Evolutionary conservation across 2,113 vertebrate species (phyloP).

Genomic region (Paralichthys olivaceus): DNA sequence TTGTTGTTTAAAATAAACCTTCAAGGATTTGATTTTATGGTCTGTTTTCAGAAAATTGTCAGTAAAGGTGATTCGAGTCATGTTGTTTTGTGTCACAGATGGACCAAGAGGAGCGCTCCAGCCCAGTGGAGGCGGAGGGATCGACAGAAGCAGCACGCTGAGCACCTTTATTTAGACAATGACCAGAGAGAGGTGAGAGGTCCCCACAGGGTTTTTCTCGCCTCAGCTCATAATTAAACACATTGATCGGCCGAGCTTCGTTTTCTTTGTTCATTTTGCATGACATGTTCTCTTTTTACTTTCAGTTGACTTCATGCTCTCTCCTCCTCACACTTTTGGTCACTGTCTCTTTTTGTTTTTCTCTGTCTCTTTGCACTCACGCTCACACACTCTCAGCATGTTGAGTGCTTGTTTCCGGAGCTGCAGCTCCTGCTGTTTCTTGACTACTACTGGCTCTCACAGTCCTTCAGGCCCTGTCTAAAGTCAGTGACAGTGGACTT

Average conservation of each 20-base stretch:
- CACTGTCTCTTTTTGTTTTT: constrained; percentile 53
- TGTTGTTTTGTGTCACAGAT: constrained; percentile 80
- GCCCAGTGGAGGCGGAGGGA: constrained; percentile 97
- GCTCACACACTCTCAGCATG: constrained; percentile 82
- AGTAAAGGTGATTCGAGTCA: not conserved
- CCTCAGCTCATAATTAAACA: constrained; percentile 20
- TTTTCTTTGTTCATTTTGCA: constrained; percentile 47
- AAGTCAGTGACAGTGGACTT: constrained; percentile 89
- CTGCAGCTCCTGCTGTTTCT: constrained; percentile 90
- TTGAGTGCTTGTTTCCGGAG: constrained; percentile 87
- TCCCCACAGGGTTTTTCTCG: not conserved
- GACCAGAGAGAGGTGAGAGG: constrained; percentile 95
- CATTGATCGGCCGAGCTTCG: constrained; percentile 9
- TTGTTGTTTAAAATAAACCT: not conserved
- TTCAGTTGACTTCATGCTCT: constrained; percentile 33
- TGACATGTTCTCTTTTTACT: constrained; percentile 48
- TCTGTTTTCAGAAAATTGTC: not conserved
- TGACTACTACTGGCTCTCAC: constrained; percentile 90
- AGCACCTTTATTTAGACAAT: constrained; percentile 96
- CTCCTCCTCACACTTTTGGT: constrained; percentile 35
- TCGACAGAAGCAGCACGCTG: constrained; percentile 95
- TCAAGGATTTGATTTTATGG: not conserved
- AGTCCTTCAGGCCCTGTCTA: constrained; percentile 88
- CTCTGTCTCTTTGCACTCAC: constrained; percentile 60
- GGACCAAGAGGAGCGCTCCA: constrained; percentile 96